Percentiles rank a stretch among this genome's conserved stretches.
Evolutionary conservation across 1,140 invertebrate species (phyloP).

Genomic region (Drosophila bocki): DNA sequence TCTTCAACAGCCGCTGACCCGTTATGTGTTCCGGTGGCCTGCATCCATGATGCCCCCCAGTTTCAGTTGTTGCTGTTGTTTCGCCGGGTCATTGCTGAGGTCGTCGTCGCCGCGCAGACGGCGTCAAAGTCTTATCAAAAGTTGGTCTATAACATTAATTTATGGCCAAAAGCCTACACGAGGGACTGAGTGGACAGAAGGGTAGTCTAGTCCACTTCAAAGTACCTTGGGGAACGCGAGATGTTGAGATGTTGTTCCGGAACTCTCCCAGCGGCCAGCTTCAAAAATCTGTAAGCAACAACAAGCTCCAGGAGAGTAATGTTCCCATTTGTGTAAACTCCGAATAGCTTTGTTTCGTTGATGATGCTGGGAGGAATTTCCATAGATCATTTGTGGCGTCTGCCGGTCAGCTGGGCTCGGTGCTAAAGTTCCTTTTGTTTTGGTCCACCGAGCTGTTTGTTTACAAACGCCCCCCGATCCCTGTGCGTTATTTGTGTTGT

Average conservation of each 20-base stretch:
- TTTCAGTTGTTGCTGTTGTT: conserved; percentile 12
- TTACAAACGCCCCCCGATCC: conserved; percentile 29
- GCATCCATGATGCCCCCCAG: conserved; percentile 14
- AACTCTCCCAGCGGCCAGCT: conserved; percentile 32
- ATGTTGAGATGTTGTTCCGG: conserved; percentile 16
- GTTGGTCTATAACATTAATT: conserved; percentile 80
- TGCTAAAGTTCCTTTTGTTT: conserved; percentile 50
- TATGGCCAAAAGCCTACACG: conserved; percentile 58
- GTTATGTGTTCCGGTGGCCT: conserved; percentile 78
- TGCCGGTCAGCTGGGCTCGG: conserved; percentile 54
- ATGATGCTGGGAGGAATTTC: conserved; percentile 52
- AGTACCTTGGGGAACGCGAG: conserved; percentile 40
- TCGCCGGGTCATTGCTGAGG: conserved; percentile 15
- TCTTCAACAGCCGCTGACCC: conserved; percentile 69
- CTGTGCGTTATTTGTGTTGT: conserved; percentile 35
- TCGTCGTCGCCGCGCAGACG: conserved; percentile 48
- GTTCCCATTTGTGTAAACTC: conserved; percentile 66
- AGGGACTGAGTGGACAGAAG: conserved; percentile 14
- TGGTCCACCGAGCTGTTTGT: conserved; percentile 37
- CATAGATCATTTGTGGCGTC: conserved; percentile 76
- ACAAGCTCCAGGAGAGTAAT: conserved; percentile 64
- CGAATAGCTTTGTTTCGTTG: conserved; percentile 38
- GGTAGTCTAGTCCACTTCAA: conserved; percentile 54
- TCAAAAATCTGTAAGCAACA: conserved; percentile 61
- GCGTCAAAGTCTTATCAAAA: conserved; percentile 82